phyloP scores from a whole-genome alignment of 2,113 vertebrate genomes.

The Esox niger region DNA sequence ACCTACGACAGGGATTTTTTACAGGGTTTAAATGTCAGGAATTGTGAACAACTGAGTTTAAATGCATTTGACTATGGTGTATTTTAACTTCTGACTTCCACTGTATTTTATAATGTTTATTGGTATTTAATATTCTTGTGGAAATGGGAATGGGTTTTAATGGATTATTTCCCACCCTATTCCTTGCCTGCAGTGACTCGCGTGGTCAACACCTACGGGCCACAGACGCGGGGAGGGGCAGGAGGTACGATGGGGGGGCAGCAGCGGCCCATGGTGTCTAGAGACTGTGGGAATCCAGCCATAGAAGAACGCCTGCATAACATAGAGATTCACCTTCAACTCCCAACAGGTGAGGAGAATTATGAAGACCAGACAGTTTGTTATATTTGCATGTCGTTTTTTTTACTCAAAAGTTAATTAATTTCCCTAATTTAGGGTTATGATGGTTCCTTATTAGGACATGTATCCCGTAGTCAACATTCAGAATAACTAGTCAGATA shows the following conservation, averaged over 20 bases:
- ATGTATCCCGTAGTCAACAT: too few species aligned
- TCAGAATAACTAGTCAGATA: too few species aligned
- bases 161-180: background rate
- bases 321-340: slow-evolving; percentile 89
- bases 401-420: background rate
- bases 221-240: slow-evolving; percentile 83
- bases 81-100: background rate
- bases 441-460: too few species aligned
- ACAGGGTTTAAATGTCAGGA: too few species aligned
- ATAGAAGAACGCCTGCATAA: slow-evolving; percentile 93
- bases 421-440: too few species aligned
- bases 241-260: slow-evolving; percentile 56
- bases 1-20: too few species aligned
- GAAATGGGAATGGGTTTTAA: too few species aligned
- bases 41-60: too few species aligned
- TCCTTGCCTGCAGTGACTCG: slow-evolving; percentile 79
- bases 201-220: slow-evolving; percentile 93
- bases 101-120: too few species aligned
- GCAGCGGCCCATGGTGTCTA: slow-evolving; percentile 59
- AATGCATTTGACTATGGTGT: too few species aligned
- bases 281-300: slow-evolving; percentile 86
- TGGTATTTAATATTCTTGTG: too few species aligned
- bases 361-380: background rate
- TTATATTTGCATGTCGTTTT: background rate
- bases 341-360: slow-evolving; percentile 78